phyloP scores from a whole-genome alignment of 1,140 invertebrate species.

The Nomia melanderi region DNA sequence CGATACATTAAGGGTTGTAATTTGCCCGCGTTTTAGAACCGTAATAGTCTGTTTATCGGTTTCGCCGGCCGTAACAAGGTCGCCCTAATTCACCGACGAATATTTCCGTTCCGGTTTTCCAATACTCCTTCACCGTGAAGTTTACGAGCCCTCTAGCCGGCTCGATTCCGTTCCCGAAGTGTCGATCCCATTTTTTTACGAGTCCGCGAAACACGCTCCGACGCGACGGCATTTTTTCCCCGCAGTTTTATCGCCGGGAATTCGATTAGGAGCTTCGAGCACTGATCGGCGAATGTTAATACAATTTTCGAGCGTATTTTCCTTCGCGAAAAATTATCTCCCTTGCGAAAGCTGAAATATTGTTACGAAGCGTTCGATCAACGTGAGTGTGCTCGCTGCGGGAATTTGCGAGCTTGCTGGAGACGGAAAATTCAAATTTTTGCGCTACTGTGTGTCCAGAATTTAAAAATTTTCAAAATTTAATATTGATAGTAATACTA shows the following conservation, averaged over 20 bases:
- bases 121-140: slow-evolving; percentile 1
- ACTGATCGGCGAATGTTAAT: neutral
- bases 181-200: neutral
- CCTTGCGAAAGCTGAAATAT: too few species aligned
- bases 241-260: neutral
- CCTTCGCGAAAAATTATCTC: too few species aligned
- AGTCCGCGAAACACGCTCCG: neutral
- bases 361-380: too few species aligned
- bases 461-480: too few species aligned
- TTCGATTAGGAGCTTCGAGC: neutral
- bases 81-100: slow-evolving; percentile 18
- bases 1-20: slow-evolving; percentile 17
- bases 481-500: too few species aligned
- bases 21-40: slow-evolving; percentile 11
- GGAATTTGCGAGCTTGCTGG: too few species aligned
- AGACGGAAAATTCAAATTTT: too few species aligned
- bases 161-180: neutral
- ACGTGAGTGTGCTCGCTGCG: too few species aligned
- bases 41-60: slow-evolving; percentile 20
- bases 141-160: neutral
- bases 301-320: too few species aligned
- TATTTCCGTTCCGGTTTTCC: slow-evolving; percentile 15
- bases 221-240: neutral
- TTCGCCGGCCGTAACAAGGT: slow-evolving; percentile 11
- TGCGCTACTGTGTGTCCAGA: too few species aligned